Conservation (phyloP, 2,888 invertebrate species). For the Apoda limacodes region DNA sequence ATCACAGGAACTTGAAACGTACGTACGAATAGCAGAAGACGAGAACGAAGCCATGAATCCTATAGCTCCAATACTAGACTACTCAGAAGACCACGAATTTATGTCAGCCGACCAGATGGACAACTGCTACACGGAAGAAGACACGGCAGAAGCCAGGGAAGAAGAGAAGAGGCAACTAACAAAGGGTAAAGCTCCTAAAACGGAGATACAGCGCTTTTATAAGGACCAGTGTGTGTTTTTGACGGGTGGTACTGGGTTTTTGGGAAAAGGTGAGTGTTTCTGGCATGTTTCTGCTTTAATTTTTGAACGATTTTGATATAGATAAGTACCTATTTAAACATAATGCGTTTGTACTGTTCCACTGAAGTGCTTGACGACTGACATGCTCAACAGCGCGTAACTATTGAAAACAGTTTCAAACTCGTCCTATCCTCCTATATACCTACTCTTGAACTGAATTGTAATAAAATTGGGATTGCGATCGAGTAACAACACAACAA, state of each 20-base stretch:
- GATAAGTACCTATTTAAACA: neutral
- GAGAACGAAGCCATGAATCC: conserved; percentile 57
- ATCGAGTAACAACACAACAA: no score
- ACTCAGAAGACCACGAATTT: conserved; percentile 66
- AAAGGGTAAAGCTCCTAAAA: conserved; percentile 51
- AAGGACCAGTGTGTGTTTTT: conserved; percentile 57
- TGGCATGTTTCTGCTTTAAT: conserved; percentile 21
- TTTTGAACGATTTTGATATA: conserved; percentile 5
- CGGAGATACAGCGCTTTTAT: conserved; percentile 51
- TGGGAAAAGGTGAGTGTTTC: conserved; percentile 57
- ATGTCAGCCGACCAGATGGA: conserved; percentile 55
- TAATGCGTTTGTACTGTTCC: conserved; percentile 8
- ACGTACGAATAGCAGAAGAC: conserved; percentile 39
- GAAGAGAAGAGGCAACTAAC: conserved; percentile 52
- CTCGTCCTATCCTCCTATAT: no score
- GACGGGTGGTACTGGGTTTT: conserved; percentile 60
- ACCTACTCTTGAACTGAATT: no score
- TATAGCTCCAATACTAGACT: conserved; percentile 52
- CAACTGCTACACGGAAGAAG: conserved; percentile 60
- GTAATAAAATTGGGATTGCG: no score
- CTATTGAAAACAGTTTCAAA: no score
- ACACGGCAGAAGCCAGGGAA: conserved; percentile 54
- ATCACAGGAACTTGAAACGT: conserved; percentile 54
- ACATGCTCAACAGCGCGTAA: no score
- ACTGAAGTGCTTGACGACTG: no score